Evolutionary conservation across 2,113 vertebrate species (phyloP).

Genomic region (Otus sunia): DNA sequence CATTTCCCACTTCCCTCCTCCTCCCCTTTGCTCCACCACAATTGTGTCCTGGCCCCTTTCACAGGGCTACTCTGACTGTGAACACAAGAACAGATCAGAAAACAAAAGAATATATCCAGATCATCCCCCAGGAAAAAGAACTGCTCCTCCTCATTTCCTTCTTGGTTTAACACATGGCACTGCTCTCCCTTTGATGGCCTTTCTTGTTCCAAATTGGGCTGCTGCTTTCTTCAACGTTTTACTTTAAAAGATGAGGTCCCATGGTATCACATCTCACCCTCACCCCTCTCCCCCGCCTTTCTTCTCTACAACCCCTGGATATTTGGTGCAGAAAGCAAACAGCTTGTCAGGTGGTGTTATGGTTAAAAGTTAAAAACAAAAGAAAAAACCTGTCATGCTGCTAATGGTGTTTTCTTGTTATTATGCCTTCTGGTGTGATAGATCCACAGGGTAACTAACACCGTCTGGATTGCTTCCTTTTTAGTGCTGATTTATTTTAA

Average conservation of each 20-base stretch:
- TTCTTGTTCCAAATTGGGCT: conserved; percentile 38
- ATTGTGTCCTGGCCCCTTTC: conserved; percentile 5
- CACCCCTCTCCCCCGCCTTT: neutral
- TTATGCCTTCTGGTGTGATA: conserved; percentile 22
- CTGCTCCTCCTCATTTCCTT: neutral
- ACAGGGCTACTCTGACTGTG: conserved; percentile 6
- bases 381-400: conserved; percentile 19
- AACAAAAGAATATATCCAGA: conserved; percentile 37
- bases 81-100: conserved; percentile 46
- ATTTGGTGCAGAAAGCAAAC: conserved; percentile 29
- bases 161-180: neutral
- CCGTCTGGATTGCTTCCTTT: conserved; percentile 13
- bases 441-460: conserved; percentile 57
- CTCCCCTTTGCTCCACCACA: conserved; percentile 9
- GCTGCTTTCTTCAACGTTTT: conserved; percentile 32
- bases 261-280: neutral
- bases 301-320: conserved; percentile 6
- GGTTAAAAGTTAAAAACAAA: conserved; percentile 40
- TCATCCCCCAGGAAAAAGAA: neutral
- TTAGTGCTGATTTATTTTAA: conserved; percentile 46
- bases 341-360: conserved; percentile 35
- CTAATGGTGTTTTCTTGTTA: conserved; percentile 55
- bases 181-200: conserved; percentile 13
- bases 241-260: conserved; percentile 22
- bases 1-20: conserved; percentile 41